phyloP scores from a whole-genome alignment of 92 coral and sea anemone genomes.

The Pocillopora meandrina region DNA sequence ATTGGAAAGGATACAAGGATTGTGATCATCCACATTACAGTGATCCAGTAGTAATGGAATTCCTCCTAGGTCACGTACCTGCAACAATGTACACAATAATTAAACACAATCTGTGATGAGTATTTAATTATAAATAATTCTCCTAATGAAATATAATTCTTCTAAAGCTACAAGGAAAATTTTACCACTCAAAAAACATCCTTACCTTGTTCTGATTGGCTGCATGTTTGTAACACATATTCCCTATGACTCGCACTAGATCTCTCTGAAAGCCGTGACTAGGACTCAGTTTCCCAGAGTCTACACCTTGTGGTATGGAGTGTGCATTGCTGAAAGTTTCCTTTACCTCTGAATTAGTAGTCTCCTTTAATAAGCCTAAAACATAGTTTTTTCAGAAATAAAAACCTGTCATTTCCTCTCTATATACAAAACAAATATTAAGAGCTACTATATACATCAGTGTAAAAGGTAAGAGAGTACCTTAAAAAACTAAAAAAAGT shows the following conservation, averaged over 20 bases:
- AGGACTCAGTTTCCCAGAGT: constrained; percentile 73
- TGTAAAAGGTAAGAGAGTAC: too few relatives aligned
- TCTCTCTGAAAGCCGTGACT: constrained; percentile 95
- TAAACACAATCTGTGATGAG: background rate
- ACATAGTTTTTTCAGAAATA: background rate
- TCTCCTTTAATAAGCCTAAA: constrained; percentile 79
- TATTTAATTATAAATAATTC: background rate
- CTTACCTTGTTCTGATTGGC: constrained; percentile 82
- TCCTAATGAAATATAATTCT: background rate
- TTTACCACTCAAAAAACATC: background rate
- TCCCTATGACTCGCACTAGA: constrained; percentile 85
- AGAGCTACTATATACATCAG: too few relatives aligned
- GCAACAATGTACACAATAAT: background rate
- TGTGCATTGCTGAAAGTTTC: constrained; percentile 59
- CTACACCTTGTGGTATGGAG: constrained; percentile 59
- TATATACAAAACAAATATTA: too few relatives aligned
- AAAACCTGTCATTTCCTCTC: too few relatives aligned
- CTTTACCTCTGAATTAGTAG: constrained; percentile 56
- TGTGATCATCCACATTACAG: constrained; percentile 92
- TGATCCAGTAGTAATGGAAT: constrained; percentile 88
- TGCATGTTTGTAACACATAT: constrained; percentile 81
- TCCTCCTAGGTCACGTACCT: constrained; percentile 87
- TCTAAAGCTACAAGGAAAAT: background rate
- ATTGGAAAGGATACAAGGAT: constrained; percentile 88
- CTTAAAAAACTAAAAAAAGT: too few relatives aligned